Base-by-base conservation (phyloP, 1,140 invertebrate genomes). In the Radopholus similis region DNA sequence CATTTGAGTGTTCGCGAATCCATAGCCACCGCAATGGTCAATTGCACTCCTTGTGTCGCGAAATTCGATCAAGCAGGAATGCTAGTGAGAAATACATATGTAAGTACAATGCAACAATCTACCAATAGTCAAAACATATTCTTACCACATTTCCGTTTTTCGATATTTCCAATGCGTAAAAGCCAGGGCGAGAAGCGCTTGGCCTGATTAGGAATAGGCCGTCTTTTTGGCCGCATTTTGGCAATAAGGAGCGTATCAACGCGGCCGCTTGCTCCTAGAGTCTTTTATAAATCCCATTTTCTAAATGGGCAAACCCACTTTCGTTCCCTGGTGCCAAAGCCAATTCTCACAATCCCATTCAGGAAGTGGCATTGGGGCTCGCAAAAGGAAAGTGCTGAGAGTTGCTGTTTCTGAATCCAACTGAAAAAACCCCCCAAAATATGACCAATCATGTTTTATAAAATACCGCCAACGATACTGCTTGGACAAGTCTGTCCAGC, bases 131-230 rank as follows among this genome's bases (percentile, higher is more conserved):
- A 11, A 23, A 51, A 49, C 37, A 38, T 42, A 2, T 18, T 9
- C 4, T 64, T 30, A 58, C 63, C 54, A 55, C 47, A 64, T 37
- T 64, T 2, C 21, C 47, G 21, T 64, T 32, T 53, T 70, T 73
- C 30, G 76, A 59, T 23, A 76, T 78, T 23, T 38, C 35, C n/a
- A 76, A 40, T n/a, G 76, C 74, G 53, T 64, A 78, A 65, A 37
- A 76, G 5, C 76, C 74, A 18, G 69, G 44, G 35, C 56, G 72
- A 6, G 74, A 72, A 18, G 40, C 26, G 28, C 72, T 75, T 2
- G 76, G 76, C 15, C 74, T 37, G 18, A 76, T 78, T 5, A 76
- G 55, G 32, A 76, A 76, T n/a, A 76, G 54, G 2, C 74, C 74
- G 53, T 76, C 55, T n/a, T 34, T 71, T 1, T 62, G 44, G 11